Evolutionary conservation across 2,888 invertebrate genomes (phyloP).

Genomic region (Microctonus aethiopoides): DNA sequence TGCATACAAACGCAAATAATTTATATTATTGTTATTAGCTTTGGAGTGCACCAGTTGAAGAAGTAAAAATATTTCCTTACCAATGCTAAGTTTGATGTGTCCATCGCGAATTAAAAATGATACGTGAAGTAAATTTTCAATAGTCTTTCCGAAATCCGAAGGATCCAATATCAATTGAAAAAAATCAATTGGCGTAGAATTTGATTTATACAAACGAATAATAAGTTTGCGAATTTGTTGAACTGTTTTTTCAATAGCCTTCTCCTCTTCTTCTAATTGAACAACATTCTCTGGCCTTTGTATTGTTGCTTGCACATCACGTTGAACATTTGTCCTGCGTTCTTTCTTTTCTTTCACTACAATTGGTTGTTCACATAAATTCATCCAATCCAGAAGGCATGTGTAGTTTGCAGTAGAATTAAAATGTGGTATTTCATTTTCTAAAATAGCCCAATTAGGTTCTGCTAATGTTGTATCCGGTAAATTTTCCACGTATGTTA

Average conservation of each 20-base stretch:
- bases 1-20: background rate
- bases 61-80: background rate
- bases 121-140: constrained; percentile 76
- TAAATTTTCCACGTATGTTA: constrained; percentile 22
- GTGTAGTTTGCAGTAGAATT: constrained; percentile 46
- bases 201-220: constrained; percentile 64
- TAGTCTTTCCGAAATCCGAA: constrained; percentile 70
- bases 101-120: constrained; percentile 74
- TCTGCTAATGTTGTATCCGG: constrained; percentile 38
- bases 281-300: constrained; percentile 70
- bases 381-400: constrained; percentile 41
- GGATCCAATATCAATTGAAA: constrained; percentile 73
- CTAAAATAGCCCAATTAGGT: constrained; percentile 54
- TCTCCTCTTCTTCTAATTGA: constrained; percentile 69
- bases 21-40: background rate
- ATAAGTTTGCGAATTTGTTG: constrained; percentile 69
- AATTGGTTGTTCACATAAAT: background rate
- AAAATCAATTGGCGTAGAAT: constrained; percentile 69
- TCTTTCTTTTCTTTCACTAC: constrained; percentile 32
- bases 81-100: constrained; percentile 62
- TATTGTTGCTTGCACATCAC: constrained; percentile 61
- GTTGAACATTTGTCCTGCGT: constrained; percentile 45
- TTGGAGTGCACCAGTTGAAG: too few relatives aligned
- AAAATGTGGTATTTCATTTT: constrained; percentile 43
- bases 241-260: constrained; percentile 71